A percentile compares a stretch with the other conserved stretches of the same genome.
Conservation (phyloP, 2,797 vertebrate genomes). For the Acestrorhynchus altus region DNA sequence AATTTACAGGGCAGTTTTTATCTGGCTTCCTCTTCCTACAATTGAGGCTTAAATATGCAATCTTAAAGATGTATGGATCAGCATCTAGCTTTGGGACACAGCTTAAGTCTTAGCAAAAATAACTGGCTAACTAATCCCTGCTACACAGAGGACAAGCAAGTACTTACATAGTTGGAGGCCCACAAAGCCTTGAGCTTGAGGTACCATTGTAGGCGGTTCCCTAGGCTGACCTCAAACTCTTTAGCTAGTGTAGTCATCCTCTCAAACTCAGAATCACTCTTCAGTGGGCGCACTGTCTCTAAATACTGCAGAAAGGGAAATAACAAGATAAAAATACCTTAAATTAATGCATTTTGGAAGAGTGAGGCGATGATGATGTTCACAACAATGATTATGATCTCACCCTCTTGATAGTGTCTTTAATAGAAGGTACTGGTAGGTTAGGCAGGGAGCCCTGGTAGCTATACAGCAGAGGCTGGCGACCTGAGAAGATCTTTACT, state of each 20-base stretch:
- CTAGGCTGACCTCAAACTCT: constrained; percentile 84
- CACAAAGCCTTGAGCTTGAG: constrained; percentile 90
- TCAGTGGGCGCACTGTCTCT: constrained; percentile 85
- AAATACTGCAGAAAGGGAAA: constrained; percentile 77
- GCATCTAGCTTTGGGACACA: background rate
- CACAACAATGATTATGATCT: constrained; percentile 34
- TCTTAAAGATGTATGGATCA: background rate
- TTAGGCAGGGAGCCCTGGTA: constrained; percentile 90
- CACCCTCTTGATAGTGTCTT: constrained; percentile 87
- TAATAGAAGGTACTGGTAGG: constrained; percentile 84
- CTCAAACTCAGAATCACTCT: constrained; percentile 77
- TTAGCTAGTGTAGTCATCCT: constrained; percentile 75
- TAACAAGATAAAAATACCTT: background rate
- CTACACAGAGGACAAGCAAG: background rate
- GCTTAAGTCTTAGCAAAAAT: background rate
- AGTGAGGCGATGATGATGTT: background rate
- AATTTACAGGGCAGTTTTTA: too few species aligned
- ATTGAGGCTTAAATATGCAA: background rate
- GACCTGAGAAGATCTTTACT: constrained; percentile 91
- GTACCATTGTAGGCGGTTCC: constrained; percentile 87
- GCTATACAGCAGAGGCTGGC: constrained; percentile 88
- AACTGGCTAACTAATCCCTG: background rate
- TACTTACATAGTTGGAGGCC: constrained; percentile 90
- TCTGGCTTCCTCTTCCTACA: background rate
- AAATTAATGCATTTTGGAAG: background rate